These are phyloP conservation scores for Premnoplex brunnescens DNA, from an alignment of 2,797 vertebrate genomes.

Conservation along the genomic window DNA sequence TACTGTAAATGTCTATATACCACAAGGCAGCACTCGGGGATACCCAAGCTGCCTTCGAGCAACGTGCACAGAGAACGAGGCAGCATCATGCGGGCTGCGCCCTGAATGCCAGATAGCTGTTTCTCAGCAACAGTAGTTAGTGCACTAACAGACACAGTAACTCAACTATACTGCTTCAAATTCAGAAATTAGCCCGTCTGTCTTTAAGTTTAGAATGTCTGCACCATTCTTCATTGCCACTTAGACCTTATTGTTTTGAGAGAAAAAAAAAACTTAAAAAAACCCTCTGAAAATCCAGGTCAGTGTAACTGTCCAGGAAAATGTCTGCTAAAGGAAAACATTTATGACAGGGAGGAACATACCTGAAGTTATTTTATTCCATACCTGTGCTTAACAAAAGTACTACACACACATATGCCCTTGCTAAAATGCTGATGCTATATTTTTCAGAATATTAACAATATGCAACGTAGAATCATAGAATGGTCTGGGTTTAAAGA, in stretches of 20 bases:
- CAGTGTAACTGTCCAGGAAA: not conserved
- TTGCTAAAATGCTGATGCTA: not conserved
- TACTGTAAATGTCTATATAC: not conserved
- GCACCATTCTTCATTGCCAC: not conserved
- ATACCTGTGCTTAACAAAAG: not conserved
- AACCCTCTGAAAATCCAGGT: not conserved
- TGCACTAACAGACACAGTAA: not conserved
- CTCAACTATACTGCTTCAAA: not conserved
- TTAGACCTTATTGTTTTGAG: not conserved
- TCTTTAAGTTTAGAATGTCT: not conserved
- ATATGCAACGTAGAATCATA: not conserved
- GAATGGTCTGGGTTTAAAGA: not conserved
- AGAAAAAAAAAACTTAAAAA: not conserved
- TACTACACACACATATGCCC: not conserved
- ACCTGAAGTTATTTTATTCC: not conserved
- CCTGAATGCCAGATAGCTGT: not conserved
- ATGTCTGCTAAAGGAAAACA: not conserved
- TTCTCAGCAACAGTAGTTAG: not conserved
- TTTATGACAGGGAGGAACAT: not conserved
- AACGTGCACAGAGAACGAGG: not conserved
- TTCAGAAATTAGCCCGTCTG: not conserved
- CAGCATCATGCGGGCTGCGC: fast-evolving
- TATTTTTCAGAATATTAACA: not conserved
- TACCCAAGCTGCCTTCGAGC: not conserved
- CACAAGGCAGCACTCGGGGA: not conserved